phyloP scores from a whole-genome alignment of 92 coral and sea anemone genomes.

The Pocillopora meandrina region DNA sequence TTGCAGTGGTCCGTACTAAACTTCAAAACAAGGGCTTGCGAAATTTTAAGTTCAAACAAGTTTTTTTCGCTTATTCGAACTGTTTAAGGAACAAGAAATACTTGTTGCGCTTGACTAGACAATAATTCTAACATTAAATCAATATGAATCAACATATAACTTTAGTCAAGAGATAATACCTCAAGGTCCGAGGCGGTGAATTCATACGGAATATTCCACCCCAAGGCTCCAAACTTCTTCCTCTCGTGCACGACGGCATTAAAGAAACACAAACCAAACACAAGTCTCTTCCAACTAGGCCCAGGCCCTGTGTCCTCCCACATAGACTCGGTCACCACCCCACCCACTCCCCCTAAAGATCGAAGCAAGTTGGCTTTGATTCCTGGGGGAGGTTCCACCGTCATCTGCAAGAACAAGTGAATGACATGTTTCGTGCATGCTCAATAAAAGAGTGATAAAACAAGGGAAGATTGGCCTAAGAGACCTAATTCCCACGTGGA shows the following conservation, averaged over 20 bases:
- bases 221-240: slow-evolving; percentile 90
- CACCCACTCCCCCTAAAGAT: slow-evolving; percentile 90
- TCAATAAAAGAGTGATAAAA: too few species aligned
- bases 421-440: background rate
- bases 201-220: slow-evolving; percentile 98
- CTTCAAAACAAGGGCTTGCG: too few species aligned
- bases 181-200: slow-evolving; percentile 93
- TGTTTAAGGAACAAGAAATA: too few species aligned
- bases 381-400: slow-evolving; percentile 97
- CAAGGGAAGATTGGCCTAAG: too few species aligned
- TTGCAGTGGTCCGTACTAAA: too few species aligned
- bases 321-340: slow-evolving; percentile 82
- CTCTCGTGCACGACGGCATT: slow-evolving; percentile 96
- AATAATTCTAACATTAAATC: too few species aligned
- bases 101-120: too few species aligned
- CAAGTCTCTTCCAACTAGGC: slow-evolving; percentile 88
- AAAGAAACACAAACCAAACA: slow-evolving; percentile 95
- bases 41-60: too few species aligned
- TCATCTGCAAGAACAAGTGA: slow-evolving; percentile 64
- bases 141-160: too few species aligned
- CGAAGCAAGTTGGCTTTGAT: slow-evolving; percentile 93
- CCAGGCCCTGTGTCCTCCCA: slow-evolving; percentile 95
- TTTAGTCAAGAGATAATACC: slow-evolving; percentile 45
- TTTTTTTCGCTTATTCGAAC: too few species aligned
- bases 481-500: too few species aligned